A percentile compares a stretch with the other conserved stretches of the same genome.
Evolutionary conservation across 2,797 vertebrate species (phyloP).

Genomic region (Denticeps clupeoides): DNA sequence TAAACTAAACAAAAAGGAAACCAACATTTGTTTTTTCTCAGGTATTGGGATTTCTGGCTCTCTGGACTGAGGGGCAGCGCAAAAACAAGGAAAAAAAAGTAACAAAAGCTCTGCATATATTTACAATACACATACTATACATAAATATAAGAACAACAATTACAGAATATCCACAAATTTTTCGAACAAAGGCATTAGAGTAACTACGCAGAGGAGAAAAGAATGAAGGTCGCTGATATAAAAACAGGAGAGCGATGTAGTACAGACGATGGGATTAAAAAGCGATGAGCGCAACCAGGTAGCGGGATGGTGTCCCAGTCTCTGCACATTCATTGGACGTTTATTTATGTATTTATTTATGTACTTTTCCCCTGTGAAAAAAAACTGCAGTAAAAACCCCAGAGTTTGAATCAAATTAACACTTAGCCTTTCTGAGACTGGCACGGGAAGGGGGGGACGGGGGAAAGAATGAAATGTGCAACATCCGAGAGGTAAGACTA

Average conservation of each 20-base stretch:
- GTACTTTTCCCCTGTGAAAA: too few relatives aligned
- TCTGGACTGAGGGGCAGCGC: slow-evolving; percentile 81
- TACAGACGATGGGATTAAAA: slow-evolving; percentile 46
- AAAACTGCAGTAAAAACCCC: slow-evolving; percentile 8
- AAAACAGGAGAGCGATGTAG: slow-evolving; percentile 50
- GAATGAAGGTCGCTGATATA: slow-evolving; percentile 61
- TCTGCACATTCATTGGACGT: slow-evolving; percentile 32
- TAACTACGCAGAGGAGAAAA: slow-evolving; percentile 74
- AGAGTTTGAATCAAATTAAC: too few relatives aligned
- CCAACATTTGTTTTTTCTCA: slow-evolving; percentile 81
- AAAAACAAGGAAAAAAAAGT: too few relatives aligned
- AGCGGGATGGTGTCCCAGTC: slow-evolving; percentile 30
- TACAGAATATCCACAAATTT: slow-evolving; percentile 95
- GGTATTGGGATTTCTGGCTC: slow-evolving; percentile 72
- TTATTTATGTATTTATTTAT: too few relatives aligned
- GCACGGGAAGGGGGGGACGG: slow-evolving; percentile 41
- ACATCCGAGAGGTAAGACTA: slow-evolving; percentile 25
- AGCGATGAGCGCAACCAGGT: slow-evolving; percentile 2
- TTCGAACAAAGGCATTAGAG: slow-evolving; percentile 85
- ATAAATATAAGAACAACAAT: slow-evolving; percentile 99
- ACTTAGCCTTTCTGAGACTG: too few relatives aligned
- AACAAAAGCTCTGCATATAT: slow-evolving; percentile 97
- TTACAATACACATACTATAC: slow-evolving; percentile 99
- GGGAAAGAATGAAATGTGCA: slow-evolving; percentile 20
- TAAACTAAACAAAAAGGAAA: slow-evolving; percentile 32